Base-by-base conservation (phyloP, 2,113 vertebrate species). In the Gymnocephalus cernua region DNA sequence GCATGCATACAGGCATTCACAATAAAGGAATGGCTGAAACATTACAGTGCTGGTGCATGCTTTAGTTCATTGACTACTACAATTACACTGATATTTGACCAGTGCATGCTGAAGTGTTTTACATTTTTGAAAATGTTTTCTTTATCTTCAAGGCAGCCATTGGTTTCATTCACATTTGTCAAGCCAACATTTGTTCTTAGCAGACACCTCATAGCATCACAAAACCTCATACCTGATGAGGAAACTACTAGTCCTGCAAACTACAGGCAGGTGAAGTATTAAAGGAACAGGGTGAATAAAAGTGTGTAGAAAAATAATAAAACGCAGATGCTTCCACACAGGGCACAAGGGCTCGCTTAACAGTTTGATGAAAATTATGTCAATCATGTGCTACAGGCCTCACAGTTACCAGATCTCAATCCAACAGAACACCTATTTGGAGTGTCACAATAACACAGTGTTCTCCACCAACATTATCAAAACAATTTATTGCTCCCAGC, bases 1-100 rank as follows among this genome's bases (percentile, higher is more conserved):
- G 88, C 80, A 23, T n/a, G 45, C 62, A 87, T 10, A 71, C 76
- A 53, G 14, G 48, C 61, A 63, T 15, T 61, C 58, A 51, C 35
- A 73, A 73, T 18, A 14, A 50, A 70, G 35, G 5, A 29, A 54
- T 12, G 48, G 3, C 0, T 19, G 10, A 68, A 71, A 38, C 73
- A 8, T 21, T 0, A n/a, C 4, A 7, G 5, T 45, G 41, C n/a
- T 62, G 67, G 4, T 25, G 50, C 29, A 35, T 32, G 47, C 21
- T 75, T 71, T 11, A 50, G 12, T 48, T 70, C 12, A 65, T 6
- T 56, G 47, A 65, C 35, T 14, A 15, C 25, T 10, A 41, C 38
- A 45, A 50, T n/a, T 18, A 6, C 10, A 56, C n/a, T 12, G 44
- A 16, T 13, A 32, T 70, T 15, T 41, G 32, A 61, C 18, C 32